These are phyloP conservation scores for Pygmarrhopalites habei DNA, from an alignment of 1,140 invertebrate species.

Conservation along the genomic window DNA sequence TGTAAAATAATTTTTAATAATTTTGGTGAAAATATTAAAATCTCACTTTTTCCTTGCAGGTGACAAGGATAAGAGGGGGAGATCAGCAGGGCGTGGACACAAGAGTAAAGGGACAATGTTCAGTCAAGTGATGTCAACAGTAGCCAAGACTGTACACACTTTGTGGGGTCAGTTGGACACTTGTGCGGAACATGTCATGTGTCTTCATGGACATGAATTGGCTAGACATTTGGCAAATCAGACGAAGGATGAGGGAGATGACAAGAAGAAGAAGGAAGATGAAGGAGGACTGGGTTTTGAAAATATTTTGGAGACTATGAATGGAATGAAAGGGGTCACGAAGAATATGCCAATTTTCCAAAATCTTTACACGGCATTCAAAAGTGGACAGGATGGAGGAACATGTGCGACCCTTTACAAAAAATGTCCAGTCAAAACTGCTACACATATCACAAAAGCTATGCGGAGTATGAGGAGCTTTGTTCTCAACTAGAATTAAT, in stretches of 20 bases:
- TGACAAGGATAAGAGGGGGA: too few species aligned
- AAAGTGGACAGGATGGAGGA: constrained; percentile 3
- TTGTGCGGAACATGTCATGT: constrained; percentile 15
- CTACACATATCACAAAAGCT: too few species aligned
- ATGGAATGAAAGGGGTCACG: constrained; percentile 13
- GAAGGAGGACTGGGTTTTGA: constrained; percentile 18
- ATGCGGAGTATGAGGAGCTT: too few species aligned
- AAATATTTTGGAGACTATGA: constrained; percentile 19
- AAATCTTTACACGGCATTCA: constrained; percentile 15
- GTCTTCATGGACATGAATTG: constrained; percentile 1
- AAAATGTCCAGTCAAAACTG: constrained; percentile 10
- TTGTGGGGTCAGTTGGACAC: constrained; percentile 7
- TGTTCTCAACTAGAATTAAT: too few species aligned
- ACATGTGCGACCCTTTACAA: constrained; percentile 2
- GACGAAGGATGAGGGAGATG: background rate
- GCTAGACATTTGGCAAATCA: background rate
- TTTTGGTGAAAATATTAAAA: too few species aligned
- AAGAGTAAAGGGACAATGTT: background rate
- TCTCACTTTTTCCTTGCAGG: too few species aligned
- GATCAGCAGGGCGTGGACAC: background rate
- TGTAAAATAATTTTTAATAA: too few species aligned
- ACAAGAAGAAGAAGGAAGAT: background rate
- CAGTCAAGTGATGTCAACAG: constrained; percentile 1
- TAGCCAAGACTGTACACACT: background rate
- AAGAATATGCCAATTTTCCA: constrained; percentile 14